Evolutionary conservation across 2,797 vertebrate genomes (phyloP).

Genomic region (Hipposideros larvatus): DNA sequence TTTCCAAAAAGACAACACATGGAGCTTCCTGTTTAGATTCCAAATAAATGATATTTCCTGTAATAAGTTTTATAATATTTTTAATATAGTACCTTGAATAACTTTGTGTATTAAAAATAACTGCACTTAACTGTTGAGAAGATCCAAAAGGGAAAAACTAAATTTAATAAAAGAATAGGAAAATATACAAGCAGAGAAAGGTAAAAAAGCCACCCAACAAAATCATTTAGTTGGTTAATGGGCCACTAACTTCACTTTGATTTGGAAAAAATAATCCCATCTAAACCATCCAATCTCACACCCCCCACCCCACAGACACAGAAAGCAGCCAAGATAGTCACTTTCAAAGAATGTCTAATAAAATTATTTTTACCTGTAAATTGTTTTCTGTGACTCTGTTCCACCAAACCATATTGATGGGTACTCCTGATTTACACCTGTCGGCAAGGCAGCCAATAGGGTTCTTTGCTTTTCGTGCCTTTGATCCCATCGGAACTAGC

Average conservation of each 20-base stretch:
- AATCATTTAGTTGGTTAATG: constrained; percentile 38
- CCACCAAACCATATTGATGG: constrained; percentile 92
- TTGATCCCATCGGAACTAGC: constrained; percentile 92
- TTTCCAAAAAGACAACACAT: constrained; percentile 2
- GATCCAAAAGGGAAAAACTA: constrained; percentile 47
- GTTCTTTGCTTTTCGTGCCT: constrained; percentile 91
- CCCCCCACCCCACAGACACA: constrained; percentile 76
- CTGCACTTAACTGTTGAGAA: constrained; percentile 51
- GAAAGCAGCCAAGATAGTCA: constrained; percentile 85
- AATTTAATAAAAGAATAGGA: constrained; percentile 15
- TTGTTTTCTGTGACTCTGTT: constrained; percentile 92
- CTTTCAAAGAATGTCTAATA: constrained; percentile 85
- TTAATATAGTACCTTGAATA: neutral
- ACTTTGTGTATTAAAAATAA: constrained; percentile 16
- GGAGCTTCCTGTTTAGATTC: neutral
- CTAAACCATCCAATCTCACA: constrained; percentile 45
- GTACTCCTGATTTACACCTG: constrained; percentile 92
- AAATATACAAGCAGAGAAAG: constrained; percentile 56
- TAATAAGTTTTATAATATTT: constrained; percentile 41
- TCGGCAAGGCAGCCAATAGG: constrained; percentile 91
- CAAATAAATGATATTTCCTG: constrained; percentile 28
- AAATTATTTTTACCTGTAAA: constrained; percentile 91
- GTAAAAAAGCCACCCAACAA: constrained; percentile 40
- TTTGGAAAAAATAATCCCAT: neutral
- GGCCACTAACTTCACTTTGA: constrained; percentile 28